Evolutionary conservation across 1,140 invertebrate species (phyloP).

Genomic region (Pissodes strobi): DNA sequence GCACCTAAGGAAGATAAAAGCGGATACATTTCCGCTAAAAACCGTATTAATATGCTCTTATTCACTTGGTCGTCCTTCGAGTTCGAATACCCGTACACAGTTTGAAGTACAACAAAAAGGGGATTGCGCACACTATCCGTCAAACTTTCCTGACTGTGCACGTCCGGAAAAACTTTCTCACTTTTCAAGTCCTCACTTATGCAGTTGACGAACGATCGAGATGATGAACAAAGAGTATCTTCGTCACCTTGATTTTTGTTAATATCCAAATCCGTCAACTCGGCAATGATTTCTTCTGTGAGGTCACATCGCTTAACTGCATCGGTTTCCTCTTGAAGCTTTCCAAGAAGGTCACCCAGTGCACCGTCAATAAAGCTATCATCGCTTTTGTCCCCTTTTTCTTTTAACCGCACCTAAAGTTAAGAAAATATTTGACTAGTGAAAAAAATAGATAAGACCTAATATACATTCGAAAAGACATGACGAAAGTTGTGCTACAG

Average conservation of each 20-base stretch:
- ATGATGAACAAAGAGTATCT: slow-evolving; percentile 57
- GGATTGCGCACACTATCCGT: slow-evolving; percentile 80
- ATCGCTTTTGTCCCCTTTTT: slow-evolving; percentile 55
- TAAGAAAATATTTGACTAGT: no score
- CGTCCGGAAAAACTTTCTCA: slow-evolving; percentile 58
- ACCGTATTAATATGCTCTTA: slow-evolving; percentile 72
- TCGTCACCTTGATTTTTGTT: slow-evolving; percentile 61
- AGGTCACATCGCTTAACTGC: slow-evolving; percentile 69
- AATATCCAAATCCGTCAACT: slow-evolving; percentile 65
- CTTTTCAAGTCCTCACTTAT: slow-evolving; percentile 59
- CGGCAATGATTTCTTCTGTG: slow-evolving; percentile 72
- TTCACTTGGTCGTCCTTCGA: slow-evolving; percentile 78
- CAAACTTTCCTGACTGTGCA: slow-evolving; percentile 62
- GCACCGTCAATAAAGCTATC: slow-evolving; percentile 53
- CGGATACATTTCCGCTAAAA: slow-evolving; percentile 73
- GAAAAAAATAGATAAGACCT: no score
- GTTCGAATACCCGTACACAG: slow-evolving; percentile 66
- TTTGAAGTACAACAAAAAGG: slow-evolving; percentile 80
- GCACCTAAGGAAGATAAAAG: slow-evolving; percentile 66
- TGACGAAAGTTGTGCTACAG: slow-evolving; percentile 37
- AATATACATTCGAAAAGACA: no score
- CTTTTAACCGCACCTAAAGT: slow-evolving; percentile 64
- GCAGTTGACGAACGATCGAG: slow-evolving; percentile 61
- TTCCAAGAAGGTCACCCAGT: slow-evolving; percentile 38
- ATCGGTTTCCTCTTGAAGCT: slow-evolving; percentile 66